phyloP scores from a whole-genome alignment of 2,113 vertebrate species.

The Lates calcarifer region DNA sequence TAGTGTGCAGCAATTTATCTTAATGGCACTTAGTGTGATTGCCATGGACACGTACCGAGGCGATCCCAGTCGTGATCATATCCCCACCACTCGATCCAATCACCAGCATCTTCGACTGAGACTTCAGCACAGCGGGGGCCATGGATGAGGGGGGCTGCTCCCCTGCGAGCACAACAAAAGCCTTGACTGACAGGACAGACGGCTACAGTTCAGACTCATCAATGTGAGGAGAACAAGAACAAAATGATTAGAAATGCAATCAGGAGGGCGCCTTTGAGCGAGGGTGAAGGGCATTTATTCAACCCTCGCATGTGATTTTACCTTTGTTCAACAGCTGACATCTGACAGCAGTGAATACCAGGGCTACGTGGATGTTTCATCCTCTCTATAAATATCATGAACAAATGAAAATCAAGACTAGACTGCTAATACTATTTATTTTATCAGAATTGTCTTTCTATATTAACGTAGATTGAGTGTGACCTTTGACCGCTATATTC shows the following conservation, averaged over 20 bases:
- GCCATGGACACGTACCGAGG: slow-evolving; percentile 82
- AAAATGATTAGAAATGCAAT: slow-evolving; percentile 32
- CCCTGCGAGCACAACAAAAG: slow-evolving; percentile 78
- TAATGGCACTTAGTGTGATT: slow-evolving; percentile 45
- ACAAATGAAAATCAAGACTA: neutral
- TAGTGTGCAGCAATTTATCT: slow-evolving; percentile 45
- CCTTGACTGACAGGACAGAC: slow-evolving; percentile 34
- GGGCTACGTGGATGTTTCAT: neutral
- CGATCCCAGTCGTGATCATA: slow-evolving; percentile 86
- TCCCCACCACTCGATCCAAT: slow-evolving; percentile 87
- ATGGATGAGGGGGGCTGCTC: slow-evolving; percentile 91
- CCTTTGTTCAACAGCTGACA: slow-evolving; percentile 33
- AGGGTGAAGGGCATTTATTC: slow-evolving; percentile 24
- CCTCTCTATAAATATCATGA: neutral
- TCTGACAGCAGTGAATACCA: no score
- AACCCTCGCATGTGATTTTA: neutral
- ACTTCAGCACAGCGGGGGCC: slow-evolving; percentile 87
- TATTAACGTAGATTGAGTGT: no score
- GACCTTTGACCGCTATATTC: no score
- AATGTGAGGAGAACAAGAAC: slow-evolving; percentile 19
- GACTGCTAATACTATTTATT: neutral
- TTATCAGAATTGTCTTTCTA: neutral
- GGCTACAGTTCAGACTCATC: slow-evolving; percentile 28
- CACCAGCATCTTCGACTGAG: slow-evolving; percentile 83
- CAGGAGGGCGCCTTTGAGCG: slow-evolving; percentile 2